phyloP scores from a whole-genome alignment of 2,888 invertebrate genomes.

The Scrobipalpa costella region DNA sequence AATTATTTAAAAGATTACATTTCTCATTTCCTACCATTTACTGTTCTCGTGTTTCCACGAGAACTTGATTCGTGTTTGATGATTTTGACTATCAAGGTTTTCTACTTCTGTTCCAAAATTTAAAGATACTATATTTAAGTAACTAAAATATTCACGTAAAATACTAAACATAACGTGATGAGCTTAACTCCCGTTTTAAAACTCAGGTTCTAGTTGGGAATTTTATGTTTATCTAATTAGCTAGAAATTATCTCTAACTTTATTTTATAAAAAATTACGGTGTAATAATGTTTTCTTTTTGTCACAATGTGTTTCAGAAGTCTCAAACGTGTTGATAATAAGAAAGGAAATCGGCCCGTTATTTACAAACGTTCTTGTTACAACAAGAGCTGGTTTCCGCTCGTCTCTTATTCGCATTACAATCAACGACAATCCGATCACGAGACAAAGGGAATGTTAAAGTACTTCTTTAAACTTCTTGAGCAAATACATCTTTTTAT shows the following conservation, averaged over 20 bases:
- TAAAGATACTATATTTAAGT: no score
- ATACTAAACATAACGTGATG: no score
- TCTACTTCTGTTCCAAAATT: no score
- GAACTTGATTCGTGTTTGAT: no score
- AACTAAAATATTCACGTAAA: no score
- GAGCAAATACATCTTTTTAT: background rate
- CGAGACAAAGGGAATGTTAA: background rate
- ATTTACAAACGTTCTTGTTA: slow-evolving; percentile 12
- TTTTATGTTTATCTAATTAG: no score
- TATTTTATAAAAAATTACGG: no score
- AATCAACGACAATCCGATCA: background rate
- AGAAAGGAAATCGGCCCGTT: background rate
- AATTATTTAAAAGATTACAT: background rate
- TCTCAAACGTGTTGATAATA: background rate
- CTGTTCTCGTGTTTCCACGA: background rate
- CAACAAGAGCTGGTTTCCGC: background rate
- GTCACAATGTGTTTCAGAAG: background rate
- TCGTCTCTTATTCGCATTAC: background rate
- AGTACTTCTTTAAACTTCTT: background rate
- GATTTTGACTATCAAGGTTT: no score
- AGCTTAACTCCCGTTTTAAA: no score
- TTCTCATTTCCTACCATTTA: background rate
- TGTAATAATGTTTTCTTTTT: background rate
- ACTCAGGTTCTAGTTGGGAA: no score
- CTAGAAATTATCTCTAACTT: no score